Base-by-base conservation (phyloP, 2,888 invertebrate genomes). In the Apotomis capreana region DNA sequence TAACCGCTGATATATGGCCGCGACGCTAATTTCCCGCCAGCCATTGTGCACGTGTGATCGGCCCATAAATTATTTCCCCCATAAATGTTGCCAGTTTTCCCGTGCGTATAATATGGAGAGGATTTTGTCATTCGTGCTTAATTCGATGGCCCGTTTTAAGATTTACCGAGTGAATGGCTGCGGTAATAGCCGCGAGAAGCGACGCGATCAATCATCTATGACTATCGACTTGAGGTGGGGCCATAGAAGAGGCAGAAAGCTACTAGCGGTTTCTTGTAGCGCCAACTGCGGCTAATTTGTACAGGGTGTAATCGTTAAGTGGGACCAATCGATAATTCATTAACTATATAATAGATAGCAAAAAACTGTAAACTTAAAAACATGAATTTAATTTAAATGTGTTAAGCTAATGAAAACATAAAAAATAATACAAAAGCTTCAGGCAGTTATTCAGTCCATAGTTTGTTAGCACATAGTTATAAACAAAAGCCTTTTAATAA, bases 131-230 rank as follows among this genome's bases (percentile, higher is more conserved):
- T 76, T 77, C 72, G 68, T 65, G 69, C 77, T 74, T 77, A 80
- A 82, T 81, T 80, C 78, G 71, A 75, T 77, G 79, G 78, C 76
- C 79, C 78, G 76, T 79, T 83, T 83, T 81, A 83, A 84, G 81
- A 84, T 83, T 86, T 85, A 68, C 81, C 85, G 76, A 83, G 78
- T 80, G 84, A 83, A 80, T 84, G 83, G 83, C 78, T 81, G 77
- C 82, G 78, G 79, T 84, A 85, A 85, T 84, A 83, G 80, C 80
- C 76, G 77, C 76, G 78, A 78, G 78, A 81, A 80, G 81, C 81
- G 78, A 74, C 74, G 83, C 77, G 82, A 86, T 86, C 86, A 85
- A 86, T 86, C 85, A 86, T 84, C 84, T 76, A 82, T 83, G 83
- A 84, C 83, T 84, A 85, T 84, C 83, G 68, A 70, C 62, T 71